phyloP scores from a whole-genome alignment of 2,797 vertebrate species.

The Scomberomorus guttatus region DNA sequence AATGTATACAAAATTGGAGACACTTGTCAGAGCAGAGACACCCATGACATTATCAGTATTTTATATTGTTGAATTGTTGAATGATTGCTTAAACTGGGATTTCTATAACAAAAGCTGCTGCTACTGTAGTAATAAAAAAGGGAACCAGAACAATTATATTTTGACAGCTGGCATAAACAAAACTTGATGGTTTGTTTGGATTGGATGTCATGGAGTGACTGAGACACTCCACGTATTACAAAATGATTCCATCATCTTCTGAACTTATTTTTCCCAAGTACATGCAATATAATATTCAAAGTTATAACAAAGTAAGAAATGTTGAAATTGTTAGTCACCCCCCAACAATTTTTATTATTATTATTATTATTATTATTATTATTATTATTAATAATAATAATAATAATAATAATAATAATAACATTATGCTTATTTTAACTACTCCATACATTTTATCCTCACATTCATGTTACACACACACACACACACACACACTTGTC shows the following conservation, averaged over 20 bases:
- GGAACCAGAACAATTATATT: slow-evolving; percentile 1
- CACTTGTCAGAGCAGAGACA: slow-evolving; percentile 20
- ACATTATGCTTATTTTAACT: neutral
- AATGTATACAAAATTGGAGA: slow-evolving; percentile 27
- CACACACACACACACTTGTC: neutral
- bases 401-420: too few relatives aligned
- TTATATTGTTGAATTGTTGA: neutral
- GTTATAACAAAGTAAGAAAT: neutral
- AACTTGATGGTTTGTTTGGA: neutral
- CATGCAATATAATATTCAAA: too few relatives aligned
- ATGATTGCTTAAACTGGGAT: neutral
- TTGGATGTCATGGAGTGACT: neutral
- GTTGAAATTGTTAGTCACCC: neutral
- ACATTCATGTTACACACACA: slow-evolving; percentile 1
- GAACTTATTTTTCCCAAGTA: neutral
- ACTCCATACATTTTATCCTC: neutral
- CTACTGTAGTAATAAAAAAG: neutral
- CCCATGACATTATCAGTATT: neutral
- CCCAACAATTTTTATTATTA: too few relatives aligned
- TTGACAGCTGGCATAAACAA: slow-evolving; percentile 5
- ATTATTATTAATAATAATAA: too few relatives aligned
- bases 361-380: too few relatives aligned
- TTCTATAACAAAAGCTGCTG: neutral
- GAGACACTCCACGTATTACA: too few relatives aligned
- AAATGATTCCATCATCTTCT: too few relatives aligned